A percentile compares a stretch with the other conserved stretches of the same genome.
Evolutionary conservation across 2,797 vertebrate genomes (phyloP).

Genomic region (Limosa lapponica): DNA sequence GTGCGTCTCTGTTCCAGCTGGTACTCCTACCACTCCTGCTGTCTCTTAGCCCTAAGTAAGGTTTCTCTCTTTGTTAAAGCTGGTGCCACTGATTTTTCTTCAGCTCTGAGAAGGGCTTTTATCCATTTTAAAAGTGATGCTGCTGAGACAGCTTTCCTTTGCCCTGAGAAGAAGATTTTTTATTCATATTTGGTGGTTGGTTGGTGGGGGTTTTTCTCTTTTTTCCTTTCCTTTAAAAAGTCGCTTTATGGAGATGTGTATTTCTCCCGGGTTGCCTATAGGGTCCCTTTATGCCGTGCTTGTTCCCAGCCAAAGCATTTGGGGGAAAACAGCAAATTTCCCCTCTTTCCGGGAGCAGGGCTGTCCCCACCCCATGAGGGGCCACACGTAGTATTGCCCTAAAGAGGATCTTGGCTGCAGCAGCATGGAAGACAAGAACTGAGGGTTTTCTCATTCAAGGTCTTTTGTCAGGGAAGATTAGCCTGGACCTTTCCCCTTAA

Average conservation of each 20-base stretch:
- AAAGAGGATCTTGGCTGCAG: not conserved
- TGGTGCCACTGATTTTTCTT: slow-evolving; percentile 63
- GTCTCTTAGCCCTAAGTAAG: slow-evolving; percentile 75
- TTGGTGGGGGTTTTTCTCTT: not conserved
- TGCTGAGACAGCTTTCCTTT: slow-evolving; percentile 39
- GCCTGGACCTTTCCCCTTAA: not conserved
- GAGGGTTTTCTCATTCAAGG: not conserved
- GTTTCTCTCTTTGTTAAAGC: slow-evolving; percentile 71
- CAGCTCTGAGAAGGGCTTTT: slow-evolving; percentile 55
- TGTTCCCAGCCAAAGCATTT: not conserved
- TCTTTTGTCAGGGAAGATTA: not conserved
- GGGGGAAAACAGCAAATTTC: not conserved
- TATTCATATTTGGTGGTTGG: slow-evolving; percentile 21
- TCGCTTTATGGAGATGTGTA: not conserved
- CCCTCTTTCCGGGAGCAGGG: rapidly evolving
- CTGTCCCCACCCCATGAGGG: rapidly evolving
- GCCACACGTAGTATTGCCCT: rapidly evolving
- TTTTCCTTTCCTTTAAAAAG: not conserved
- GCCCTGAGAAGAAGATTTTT: slow-evolving; percentile 5
- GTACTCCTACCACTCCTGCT: slow-evolving; percentile 71
- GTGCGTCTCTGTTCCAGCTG: slow-evolving; percentile 75
- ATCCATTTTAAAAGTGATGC: slow-evolving; percentile 57
- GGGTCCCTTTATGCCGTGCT: not conserved
- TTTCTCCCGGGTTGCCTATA: not conserved
- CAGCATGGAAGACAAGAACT: not conserved